Evolutionary conservation across 2,888 invertebrate species (phyloP).

Genomic region (Onchidella celtica): DNA sequence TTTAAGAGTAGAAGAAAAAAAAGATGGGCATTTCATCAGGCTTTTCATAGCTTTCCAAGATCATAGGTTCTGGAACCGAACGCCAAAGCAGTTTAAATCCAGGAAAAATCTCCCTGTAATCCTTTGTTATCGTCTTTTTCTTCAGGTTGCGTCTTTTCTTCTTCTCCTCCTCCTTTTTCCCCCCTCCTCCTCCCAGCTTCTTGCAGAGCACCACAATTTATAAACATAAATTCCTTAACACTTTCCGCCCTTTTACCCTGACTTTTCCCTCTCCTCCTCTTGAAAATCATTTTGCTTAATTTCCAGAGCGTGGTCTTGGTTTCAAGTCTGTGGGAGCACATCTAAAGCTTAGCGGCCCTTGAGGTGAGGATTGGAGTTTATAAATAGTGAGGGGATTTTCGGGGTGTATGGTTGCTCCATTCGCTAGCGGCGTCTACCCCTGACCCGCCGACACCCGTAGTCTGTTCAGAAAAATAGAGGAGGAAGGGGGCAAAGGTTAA

Average conservation of each 20-base stretch:
- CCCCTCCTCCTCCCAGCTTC: background rate
- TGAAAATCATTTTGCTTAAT: background rate
- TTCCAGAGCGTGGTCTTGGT: background rate
- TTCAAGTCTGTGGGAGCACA: background rate
- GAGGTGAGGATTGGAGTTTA: slow-evolving; percentile 21
- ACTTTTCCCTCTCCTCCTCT: background rate
- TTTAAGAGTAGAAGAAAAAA: background rate
- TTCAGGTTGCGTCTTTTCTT: background rate
- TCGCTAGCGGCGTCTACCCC: background rate
- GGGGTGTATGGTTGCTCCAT: slow-evolving; percentile 1
- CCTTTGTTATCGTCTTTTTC: slow-evolving; percentile 15
- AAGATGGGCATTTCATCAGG: background rate
- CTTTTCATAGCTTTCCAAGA: background rate
- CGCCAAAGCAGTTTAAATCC: slow-evolving; percentile 4
- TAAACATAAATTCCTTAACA: slow-evolving; percentile 23
- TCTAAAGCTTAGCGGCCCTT: background rate
- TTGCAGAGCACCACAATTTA: background rate
- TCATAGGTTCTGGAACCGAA: background rate
- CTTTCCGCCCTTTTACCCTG: background rate
- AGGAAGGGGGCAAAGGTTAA: background rate
- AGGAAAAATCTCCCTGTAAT: background rate
- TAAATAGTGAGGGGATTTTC: slow-evolving; percentile 20
- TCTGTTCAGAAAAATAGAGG: background rate
- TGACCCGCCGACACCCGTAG: background rate
- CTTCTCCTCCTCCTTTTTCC: background rate